Percentiles rank a stretch among this genome's conserved stretches.
phyloP scores from a whole-genome alignment of 2,797 vertebrate genomes.

The Pangasius sanitwongsei region DNA sequence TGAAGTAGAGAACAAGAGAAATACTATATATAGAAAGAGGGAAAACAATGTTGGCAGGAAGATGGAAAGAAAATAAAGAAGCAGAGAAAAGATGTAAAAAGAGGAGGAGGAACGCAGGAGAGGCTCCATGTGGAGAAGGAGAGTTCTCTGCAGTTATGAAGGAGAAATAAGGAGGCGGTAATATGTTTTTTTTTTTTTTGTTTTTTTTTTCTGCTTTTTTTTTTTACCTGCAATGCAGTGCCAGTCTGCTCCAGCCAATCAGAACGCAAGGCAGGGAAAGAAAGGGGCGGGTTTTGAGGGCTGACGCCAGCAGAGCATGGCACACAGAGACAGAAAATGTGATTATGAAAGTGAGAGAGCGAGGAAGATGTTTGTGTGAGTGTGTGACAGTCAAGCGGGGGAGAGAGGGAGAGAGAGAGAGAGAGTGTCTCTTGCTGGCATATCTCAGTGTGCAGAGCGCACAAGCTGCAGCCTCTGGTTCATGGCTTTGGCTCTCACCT shows the following conservation, averaged over 20 bases:
- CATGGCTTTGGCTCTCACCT: conserved; percentile 67
- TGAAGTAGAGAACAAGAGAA: background rate
- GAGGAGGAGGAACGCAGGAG: conserved; percentile 13
- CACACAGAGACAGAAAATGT: conserved; percentile 41
- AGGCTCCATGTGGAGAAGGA: conserved; percentile 7
- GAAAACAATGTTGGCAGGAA: background rate
- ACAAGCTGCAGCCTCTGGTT: conserved; percentile 40
- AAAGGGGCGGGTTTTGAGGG: conserved; percentile 65
- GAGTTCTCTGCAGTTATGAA: conserved; percentile 62
- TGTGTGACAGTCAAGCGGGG: conserved; percentile 47
- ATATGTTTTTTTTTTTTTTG: background rate
- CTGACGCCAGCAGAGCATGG: conserved; percentile 69
- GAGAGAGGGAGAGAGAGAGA: conserved; percentile 38
- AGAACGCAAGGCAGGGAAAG: conserved; percentile 52
- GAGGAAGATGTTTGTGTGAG: conserved; percentile 28
- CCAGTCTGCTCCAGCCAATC: conserved; percentile 79
- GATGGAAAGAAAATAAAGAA: conserved; percentile 31
- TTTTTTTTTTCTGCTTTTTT: background rate
- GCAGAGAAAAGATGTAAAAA: background rate
- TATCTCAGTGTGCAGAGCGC: conserved; percentile 35
- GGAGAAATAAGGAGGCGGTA: conserved; percentile 40
- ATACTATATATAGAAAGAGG: background rate
- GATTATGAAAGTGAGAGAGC: conserved; percentile 44
- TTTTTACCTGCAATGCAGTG: conserved; percentile 93
- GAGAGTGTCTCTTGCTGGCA: conserved; percentile 54